Percentiles rank a stretch among this genome's conserved stretches.
phyloP scores from a whole-genome alignment of 2,888 invertebrate species.

The Pterobdella sp. region DNA sequence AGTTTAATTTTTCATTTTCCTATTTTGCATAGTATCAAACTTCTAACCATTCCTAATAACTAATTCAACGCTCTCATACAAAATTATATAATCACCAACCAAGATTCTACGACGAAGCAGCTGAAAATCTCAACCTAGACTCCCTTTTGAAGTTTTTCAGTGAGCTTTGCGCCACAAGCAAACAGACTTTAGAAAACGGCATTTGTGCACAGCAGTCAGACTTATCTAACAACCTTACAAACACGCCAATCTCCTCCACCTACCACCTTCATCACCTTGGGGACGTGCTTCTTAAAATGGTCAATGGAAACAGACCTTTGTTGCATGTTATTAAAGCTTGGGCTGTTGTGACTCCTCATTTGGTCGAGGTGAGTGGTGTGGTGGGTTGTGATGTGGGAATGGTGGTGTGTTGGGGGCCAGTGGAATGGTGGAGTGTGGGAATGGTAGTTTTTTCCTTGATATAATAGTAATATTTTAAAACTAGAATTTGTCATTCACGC shows the following conservation, averaged over 20 bases:
- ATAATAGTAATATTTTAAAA: too few species aligned
- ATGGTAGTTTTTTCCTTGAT: too few species aligned
- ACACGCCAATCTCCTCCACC: conserved; percentile 43
- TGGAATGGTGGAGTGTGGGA: too few species aligned
- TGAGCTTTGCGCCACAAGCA: conserved; percentile 76
- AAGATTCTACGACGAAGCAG: conserved; percentile 77
- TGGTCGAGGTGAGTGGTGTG: conserved; percentile 67
- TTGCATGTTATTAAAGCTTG: conserved; percentile 83
- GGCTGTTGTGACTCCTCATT: conserved; percentile 83
- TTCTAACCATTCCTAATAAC: neutral
- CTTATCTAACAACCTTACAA: neutral
- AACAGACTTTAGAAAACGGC: conserved; percentile 61
- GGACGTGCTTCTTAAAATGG: conserved; percentile 77
- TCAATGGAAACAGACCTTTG: conserved; percentile 75
- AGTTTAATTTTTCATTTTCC: neutral
- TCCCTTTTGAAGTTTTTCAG: conserved; percentile 73
- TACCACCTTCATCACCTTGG: conserved; percentile 72
- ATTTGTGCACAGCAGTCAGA: neutral
- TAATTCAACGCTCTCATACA: neutral
- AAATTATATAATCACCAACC: neutral
- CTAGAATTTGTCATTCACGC: too few species aligned
- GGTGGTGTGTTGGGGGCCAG: too few species aligned
- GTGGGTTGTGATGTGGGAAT: too few species aligned
- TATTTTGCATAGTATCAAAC: neutral
- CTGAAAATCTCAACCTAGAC: conserved; percentile 74